Evolutionary conservation across 2,888 invertebrate genomes (phyloP), one percentile per base, ranked within the genome.

Genomic region (Marasmarcha lunaedactyla): DNA sequence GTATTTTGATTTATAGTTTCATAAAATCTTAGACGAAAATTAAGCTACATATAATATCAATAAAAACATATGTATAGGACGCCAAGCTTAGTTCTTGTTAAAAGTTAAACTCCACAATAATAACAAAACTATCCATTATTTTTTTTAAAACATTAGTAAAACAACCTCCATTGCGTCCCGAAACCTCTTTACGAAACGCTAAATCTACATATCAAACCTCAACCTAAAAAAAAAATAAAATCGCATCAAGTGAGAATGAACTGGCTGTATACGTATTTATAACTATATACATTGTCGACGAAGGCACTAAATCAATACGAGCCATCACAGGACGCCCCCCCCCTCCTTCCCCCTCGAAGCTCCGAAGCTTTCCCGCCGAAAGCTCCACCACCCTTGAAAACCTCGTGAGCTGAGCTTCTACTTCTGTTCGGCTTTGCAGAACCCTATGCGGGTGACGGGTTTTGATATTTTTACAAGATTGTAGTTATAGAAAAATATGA

Each of bases 271-370:
- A 72, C 61, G 68, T 71, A 72, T 58, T 65, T 20, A 20, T 20
- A 30, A 70, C 71, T 77, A 79, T 77, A 77, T 78, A 78, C 77
- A 67, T 59, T 76, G 77, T 73, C 83, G 83, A 81, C 83, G 83
- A 83, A 81, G 84, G 84, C 84, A 84, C 83, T 84, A 84, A 84
- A 84, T 84, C 84, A 84, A 84, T 84, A 84, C 84, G 78, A 76
- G 74, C 81, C 84, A 81, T 84, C 84, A 79, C 74, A 62, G 73
- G 71, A 70, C 64, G 63, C 61, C 49, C 57, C 58, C 51, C 54
- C 55, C 55, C 52, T 54, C 46, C 46, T 49, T 46, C 46, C 45
- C 49, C 62, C 57, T 61, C 63, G 63, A 65, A 70, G 70, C 69
- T 73, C 63, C 60, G 59, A 66, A 69, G 68, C 72, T 76, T 77